phyloP scores from a whole-genome alignment of 1,140 invertebrate species.

The Drosophila seguyi region DNA sequence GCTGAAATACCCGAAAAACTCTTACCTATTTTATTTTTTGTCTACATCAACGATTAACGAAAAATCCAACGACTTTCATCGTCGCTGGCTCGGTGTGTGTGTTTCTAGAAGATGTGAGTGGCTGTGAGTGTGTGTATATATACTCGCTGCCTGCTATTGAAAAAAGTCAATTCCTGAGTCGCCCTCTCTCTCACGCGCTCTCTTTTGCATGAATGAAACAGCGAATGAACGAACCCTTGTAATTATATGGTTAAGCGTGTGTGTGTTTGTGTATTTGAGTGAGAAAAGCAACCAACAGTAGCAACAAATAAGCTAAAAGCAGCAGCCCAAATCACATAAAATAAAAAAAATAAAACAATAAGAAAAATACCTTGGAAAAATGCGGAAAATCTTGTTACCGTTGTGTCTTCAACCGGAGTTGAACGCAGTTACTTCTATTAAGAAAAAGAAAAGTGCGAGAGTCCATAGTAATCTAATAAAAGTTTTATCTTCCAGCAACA shows the following conservation, averaged over 20 bases:
- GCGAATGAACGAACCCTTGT: conserved; percentile 66
- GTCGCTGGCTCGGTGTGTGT: conserved; percentile 49
- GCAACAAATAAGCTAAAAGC: conserved; percentile 68
- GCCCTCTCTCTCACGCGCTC: conserved; percentile 43
- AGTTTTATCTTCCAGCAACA: conserved; percentile 36
- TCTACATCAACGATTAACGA: conserved; percentile 84
- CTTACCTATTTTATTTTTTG: conserved; percentile 75
- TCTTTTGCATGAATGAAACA: conserved; percentile 67
- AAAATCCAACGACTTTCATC: conserved; percentile 82
- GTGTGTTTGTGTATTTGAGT: conserved; percentile 37
- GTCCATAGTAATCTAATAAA: conserved; percentile 21
- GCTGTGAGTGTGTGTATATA: conserved; percentile 53
- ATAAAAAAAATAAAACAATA: conserved; percentile 58
- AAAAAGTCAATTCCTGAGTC: conserved; percentile 73
- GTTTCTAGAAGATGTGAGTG: conserved; percentile 59
- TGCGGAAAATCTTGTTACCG: conserved; percentile 37
- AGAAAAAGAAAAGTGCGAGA: neutral
- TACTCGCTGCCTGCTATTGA: conserved; percentile 67
- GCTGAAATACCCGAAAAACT: conserved; percentile 55
- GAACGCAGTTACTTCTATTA: conserved; percentile 18
- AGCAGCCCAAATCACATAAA: conserved; percentile 24
- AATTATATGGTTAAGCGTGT: conserved; percentile 48
- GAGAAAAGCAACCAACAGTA: conserved; percentile 39
- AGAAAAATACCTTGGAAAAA: conserved; percentile 60
- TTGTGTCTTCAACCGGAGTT: conserved; percentile 14